Percentiles rank a stretch among this genome's conserved stretches.
phyloP scores from a whole-genome alignment of 2,797 vertebrate species.

The Falco columbarius region DNA sequence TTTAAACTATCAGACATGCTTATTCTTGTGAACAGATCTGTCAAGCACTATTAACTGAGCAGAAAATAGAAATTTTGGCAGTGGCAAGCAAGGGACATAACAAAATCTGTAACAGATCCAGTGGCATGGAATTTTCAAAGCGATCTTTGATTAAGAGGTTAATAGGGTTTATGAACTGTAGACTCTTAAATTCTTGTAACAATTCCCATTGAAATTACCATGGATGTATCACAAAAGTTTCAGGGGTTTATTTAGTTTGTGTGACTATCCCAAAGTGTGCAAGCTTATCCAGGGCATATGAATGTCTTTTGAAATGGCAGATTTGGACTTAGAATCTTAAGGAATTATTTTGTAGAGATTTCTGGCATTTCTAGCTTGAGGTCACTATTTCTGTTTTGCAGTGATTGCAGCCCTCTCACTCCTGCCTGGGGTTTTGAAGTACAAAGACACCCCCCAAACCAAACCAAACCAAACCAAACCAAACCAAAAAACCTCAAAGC shows the following conservation, averaged over 20 bases:
- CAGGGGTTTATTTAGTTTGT: background rate
- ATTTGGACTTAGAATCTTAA: background rate
- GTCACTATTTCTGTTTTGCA: background rate
- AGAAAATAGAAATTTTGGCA: background rate
- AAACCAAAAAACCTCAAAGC: background rate
- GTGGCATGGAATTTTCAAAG: background rate
- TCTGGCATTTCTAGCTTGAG: background rate
- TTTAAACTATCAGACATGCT: background rate
- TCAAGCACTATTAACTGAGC: background rate
- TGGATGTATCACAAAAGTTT: background rate
- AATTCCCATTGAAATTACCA: background rate
- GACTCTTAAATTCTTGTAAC: background rate
- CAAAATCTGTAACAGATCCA: background rate
- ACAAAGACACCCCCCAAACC: background rate
- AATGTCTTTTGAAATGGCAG: background rate
- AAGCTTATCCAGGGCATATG: background rate
- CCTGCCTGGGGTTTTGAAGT: background rate
- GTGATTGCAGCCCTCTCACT: background rate
- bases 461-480: background rate
- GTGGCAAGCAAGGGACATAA: background rate
- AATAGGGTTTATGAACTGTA: background rate
- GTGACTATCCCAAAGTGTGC: background rate
- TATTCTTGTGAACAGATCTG: background rate
- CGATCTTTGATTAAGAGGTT: constrained; percentile 1
- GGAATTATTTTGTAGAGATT: background rate